Conservation (phyloP, 2,113 vertebrate genomes). For the Zosterops borbonicus region DNA sequence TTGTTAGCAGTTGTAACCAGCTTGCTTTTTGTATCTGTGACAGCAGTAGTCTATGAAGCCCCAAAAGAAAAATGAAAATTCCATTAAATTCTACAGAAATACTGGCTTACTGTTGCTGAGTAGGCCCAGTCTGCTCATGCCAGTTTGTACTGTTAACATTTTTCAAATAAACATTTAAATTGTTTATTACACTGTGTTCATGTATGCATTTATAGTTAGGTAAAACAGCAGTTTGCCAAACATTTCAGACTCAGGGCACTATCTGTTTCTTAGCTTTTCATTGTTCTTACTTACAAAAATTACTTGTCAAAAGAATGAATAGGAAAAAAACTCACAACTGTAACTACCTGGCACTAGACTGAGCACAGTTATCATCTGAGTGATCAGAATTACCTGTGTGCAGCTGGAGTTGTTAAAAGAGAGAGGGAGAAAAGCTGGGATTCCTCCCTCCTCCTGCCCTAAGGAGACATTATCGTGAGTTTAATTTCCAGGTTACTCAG, state of each 20-base stretch:
- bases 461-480: background rate
- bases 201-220: background rate
- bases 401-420: background rate
- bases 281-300: background rate
- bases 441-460: background rate
- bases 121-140: background rate
- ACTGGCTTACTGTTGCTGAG: background rate
- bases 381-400: background rate
- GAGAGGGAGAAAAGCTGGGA: background rate
- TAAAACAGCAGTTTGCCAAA: background rate
- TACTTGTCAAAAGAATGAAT: background rate
- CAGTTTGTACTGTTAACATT: conserved; percentile 20
- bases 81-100: background rate
- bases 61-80: background rate
- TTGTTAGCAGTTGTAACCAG: background rate
- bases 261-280: background rate
- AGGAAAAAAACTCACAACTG: background rate
- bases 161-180: conserved; percentile 60
- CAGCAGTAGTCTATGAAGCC: background rate
- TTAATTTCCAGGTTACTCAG: background rate
- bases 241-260: no score
- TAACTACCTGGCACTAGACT: background rate
- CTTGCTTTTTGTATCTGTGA: background rate
- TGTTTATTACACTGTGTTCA: conserved; percentile 11
- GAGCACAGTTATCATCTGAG: background rate